These are phyloP conservation scores for Aphidius ervi DNA, from an alignment of 1,140 invertebrate species.

Conservation along the genomic window DNA sequence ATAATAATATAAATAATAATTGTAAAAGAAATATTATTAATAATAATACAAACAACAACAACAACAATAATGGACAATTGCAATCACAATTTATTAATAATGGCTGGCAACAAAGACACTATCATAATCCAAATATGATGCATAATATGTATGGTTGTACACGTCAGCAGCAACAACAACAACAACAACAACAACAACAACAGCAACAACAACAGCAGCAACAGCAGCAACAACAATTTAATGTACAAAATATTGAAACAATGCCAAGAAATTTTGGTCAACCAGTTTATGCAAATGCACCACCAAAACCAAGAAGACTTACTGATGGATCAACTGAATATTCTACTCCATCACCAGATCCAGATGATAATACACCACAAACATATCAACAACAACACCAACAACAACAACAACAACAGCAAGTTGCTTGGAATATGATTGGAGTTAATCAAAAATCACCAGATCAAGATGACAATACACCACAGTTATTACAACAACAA, in stretches of 20 bases:
- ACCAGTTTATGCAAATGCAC: conserved; percentile 83
- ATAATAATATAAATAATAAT: conserved; percentile 37
- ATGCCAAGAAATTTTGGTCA: conserved; percentile 51
- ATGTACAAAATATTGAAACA: conserved; percentile 33
- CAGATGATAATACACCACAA: conserved; percentile 38
- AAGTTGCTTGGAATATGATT: conserved; percentile 1
- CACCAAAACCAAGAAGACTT: conserved; percentile 76
- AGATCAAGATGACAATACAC: conserved; percentile 31
- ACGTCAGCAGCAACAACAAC: conserved; percentile 27
- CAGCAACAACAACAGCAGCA: conserved; percentile 15
- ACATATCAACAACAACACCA: too few relatives aligned
- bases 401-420: too few relatives aligned
- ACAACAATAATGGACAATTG: conserved; percentile 33
- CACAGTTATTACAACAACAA: too few relatives aligned
- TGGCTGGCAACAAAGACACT: conserved; percentile 27
- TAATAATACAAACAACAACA: too few relatives aligned
- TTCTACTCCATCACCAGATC: conserved; percentile 61
- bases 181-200: conserved; percentile 27
- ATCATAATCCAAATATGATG: conserved; percentile 28
- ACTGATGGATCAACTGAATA: conserved; percentile 63
- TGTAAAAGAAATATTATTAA: conserved; percentile 27
- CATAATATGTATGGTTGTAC: conserved; percentile 23
- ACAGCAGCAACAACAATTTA: conserved; percentile 15
- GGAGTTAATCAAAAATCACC: conserved; percentile 34
- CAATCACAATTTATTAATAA: conserved; percentile 24